Base-by-base conservation (phyloP, 1,140 invertebrate species). In the Calliphora vicina region DNA sequence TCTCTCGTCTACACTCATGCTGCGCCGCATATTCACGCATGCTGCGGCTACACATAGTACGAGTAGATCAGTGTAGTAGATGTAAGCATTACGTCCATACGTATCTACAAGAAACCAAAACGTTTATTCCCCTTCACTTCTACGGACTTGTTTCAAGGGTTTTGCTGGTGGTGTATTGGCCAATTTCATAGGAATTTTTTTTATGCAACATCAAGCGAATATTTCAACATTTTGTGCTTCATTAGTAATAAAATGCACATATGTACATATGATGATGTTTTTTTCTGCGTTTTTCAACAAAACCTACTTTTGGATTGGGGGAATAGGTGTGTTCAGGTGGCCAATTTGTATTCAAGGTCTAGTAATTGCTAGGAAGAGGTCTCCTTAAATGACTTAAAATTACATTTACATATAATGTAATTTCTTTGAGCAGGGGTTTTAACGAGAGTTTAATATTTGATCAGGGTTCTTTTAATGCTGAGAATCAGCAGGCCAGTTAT, bases 181-280 rank as follows among this genome's bases (percentile, higher is more conserved):
- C 20, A 67, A 67, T 67, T 67, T 67, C 61, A 23, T 67, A 23
- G 61, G 61, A 67, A 67, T 67, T 67, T 67, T n/a, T 67, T 67
- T 57, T 57, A 57, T 67, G 61, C 61, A 67, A 67, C 61, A 57
- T 57, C 50, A 67, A 67, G 61, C 61, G 9, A 67, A 67, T 67
- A 67, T 67, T 67, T 67, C 61, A 67, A 67, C 61, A 67, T 67
- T 67, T 67, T 67, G 61, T 67, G 61, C 61, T 67, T 67, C 61
- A 67, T 67, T 67, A 67, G 61, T 67, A 67, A 67, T 67, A 67
- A 67, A 67, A 67, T 67, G 61, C 61, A 25, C 61, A 67, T 67
- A 23, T 67, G 61, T 67, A 67, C 61, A 67, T 67, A 67, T 67
- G 61, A 67, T 67, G 61, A 67, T 5, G 61, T 61, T 13, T 10